phyloP scores from a whole-genome alignment of 2,113 vertebrate species.

The Limanda limanda region DNA sequence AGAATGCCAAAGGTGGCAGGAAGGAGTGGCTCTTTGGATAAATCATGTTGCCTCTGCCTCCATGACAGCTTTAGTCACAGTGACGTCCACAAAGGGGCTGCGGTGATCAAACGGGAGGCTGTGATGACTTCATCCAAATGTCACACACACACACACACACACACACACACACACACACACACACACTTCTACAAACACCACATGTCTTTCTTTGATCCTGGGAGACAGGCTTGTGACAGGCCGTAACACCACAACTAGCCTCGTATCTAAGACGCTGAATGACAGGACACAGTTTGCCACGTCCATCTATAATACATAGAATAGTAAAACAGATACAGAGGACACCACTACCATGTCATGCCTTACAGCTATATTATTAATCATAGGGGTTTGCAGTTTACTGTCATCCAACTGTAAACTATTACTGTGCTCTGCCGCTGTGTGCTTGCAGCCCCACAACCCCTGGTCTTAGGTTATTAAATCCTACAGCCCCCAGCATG shows the following conservation, averaged over 20 bases:
- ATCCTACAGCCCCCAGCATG: slow-evolving; percentile 79
- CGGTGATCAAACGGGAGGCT: slow-evolving; percentile 69
- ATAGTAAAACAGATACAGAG: slow-evolving; percentile 65
- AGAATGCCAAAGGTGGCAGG: slow-evolving; percentile 69
- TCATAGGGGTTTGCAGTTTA: slow-evolving; percentile 73
- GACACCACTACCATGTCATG: slow-evolving; percentile 56
- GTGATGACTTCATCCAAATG: slow-evolving; percentile 78
- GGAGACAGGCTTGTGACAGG: slow-evolving; percentile 66
- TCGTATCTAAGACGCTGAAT: slow-evolving; percentile 66
- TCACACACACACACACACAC: slow-evolving; percentile 37
- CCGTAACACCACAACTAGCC: slow-evolving; percentile 61
- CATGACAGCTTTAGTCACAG: slow-evolving; percentile 73
- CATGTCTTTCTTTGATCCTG: slow-evolving; percentile 72
- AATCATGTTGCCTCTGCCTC: slow-evolving; percentile 68
- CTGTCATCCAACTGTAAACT: slow-evolving; percentile 78
- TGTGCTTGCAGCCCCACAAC: slow-evolving; percentile 70
- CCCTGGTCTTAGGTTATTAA: slow-evolving; percentile 80
- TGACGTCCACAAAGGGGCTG: slow-evolving; percentile 71
- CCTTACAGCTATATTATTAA: slow-evolving; percentile 75
- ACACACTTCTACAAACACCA: slow-evolving; percentile 40
- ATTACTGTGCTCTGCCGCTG: slow-evolving; percentile 63
- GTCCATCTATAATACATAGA: slow-evolving; percentile 70
- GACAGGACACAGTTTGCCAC: slow-evolving; percentile 59
- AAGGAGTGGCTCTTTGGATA: slow-evolving; percentile 73
- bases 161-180: background rate